A percentile compares a stretch with the other conserved stretches of the same genome.
Evolutionary conservation across 1,140 invertebrate genomes (phyloP).

Genomic region (Polyergus mexicanus): DNA sequence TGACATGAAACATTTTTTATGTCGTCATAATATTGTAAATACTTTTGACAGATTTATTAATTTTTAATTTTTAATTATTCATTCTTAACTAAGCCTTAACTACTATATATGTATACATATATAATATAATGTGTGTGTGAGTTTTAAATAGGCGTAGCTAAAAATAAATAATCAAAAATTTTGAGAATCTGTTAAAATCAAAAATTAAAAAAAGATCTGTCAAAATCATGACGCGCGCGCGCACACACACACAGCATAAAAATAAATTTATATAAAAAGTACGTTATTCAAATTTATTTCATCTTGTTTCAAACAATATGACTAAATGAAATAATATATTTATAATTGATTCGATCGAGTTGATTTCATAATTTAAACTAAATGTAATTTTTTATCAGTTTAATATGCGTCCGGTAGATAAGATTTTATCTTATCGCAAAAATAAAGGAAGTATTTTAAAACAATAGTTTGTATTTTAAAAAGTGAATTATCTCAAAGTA

Average conservation of each 20-base stretch:
- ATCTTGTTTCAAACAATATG: not conserved
- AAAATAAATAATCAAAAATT: too few species aligned
- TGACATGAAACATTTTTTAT: not conserved
- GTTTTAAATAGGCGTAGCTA: too few species aligned
- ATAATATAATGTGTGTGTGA: too few species aligned
- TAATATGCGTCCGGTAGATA: constrained; percentile 10
- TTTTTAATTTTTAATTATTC: too few species aligned
- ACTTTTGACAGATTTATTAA: not conserved
- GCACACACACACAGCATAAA: too few species aligned
- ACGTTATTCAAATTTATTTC: not conserved
- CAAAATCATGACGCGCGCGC: too few species aligned
- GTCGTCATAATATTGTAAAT: constrained; percentile 12
- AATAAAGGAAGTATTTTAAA: constrained; percentile 3
- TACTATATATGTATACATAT: too few species aligned
- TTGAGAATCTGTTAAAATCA: too few species aligned
- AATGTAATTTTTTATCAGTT: not conserved
- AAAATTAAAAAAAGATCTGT: too few species aligned
- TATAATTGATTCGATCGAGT: not conserved
- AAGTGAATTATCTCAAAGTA: constrained; percentile 31
- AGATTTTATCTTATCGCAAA: constrained; percentile 39
- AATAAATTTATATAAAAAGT: too few species aligned
- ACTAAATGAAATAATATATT: not conserved
- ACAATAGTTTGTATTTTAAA: constrained; percentile 18
- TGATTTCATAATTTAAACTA: not conserved
- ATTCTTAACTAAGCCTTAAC: too few species aligned